Percentiles rank a stretch among this genome's conserved stretches.
These are phyloP conservation scores for Catharus bicknelli DNA, from an alignment of 2,113 vertebrate species.

Conservation along the genomic window DNA sequence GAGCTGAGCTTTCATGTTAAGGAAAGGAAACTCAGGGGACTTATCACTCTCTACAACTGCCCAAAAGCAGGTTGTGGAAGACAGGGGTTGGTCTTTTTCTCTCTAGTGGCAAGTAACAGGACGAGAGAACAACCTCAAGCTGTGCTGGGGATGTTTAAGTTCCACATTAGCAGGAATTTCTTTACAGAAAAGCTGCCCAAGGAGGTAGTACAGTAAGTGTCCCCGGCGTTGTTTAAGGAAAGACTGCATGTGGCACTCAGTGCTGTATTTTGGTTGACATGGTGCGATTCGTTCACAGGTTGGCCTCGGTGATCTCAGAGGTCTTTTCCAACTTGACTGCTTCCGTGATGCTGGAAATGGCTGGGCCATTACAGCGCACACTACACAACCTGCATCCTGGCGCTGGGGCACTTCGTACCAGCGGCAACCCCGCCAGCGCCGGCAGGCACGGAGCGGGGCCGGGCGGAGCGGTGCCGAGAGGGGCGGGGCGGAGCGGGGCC, in stretches of 20 bases:
- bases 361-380: background rate
- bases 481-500: too few relatives aligned
- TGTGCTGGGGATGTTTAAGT: background rate
- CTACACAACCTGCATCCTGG: too few relatives aligned
- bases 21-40: background rate
- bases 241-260: too few relatives aligned
- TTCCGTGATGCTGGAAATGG: background rate
- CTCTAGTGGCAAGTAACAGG: too few relatives aligned
- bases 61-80: background rate
- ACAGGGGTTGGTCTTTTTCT: too few relatives aligned
- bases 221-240: background rate
- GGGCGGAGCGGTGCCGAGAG: too few relatives aligned
- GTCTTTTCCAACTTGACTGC: background rate
- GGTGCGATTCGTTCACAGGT: background rate
- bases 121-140: background rate
- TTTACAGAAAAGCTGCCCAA: background rate
- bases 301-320: too few relatives aligned
- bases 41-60: too few relatives aligned
- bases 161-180: background rate
- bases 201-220: background rate
- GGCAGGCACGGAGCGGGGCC: background rate
- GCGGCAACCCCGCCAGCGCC: too few relatives aligned
- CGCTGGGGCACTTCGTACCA: accelerated
- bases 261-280: background rate
- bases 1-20: background rate